Evolutionary conservation across 2,113 vertebrate species (phyloP).

Genomic region (Engraulis encrasicolus): DNA sequence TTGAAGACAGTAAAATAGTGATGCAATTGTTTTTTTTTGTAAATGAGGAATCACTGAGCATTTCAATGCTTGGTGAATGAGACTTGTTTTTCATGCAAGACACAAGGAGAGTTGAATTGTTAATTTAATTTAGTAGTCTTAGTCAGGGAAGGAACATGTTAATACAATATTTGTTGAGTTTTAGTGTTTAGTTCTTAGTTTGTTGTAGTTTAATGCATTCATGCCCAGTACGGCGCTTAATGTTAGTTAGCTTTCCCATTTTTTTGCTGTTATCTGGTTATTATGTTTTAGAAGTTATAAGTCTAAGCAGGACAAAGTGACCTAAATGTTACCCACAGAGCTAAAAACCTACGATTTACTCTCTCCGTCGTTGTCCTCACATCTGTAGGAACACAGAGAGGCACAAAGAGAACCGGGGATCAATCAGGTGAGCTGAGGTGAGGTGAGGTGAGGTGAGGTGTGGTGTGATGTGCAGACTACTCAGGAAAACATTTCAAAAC

Average conservation of each 20-base stretch:
- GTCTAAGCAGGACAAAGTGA: conserved; percentile 58
- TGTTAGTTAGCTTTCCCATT: too few relatives aligned
- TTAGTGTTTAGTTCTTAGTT: too few relatives aligned
- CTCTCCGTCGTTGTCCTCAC: conserved; percentile 78
- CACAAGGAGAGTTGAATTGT: neutral
- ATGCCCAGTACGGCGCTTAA: too few relatives aligned
- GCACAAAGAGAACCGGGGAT: conserved; percentile 30
- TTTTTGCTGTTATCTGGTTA: too few relatives aligned
- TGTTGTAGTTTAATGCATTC: conserved; percentile 22
- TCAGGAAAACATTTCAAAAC: too few relatives aligned
- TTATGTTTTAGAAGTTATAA: conserved; percentile 47
- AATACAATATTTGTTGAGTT: too few relatives aligned
- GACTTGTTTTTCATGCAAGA: neutral
- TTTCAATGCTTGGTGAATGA: neutral
- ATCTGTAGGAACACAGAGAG: conserved; percentile 77
- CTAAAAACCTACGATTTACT: conserved; percentile 82
- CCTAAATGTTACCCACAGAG: conserved; percentile 79
- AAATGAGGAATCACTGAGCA: neutral
- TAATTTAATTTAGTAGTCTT: neutral
- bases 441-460: too few relatives aligned
- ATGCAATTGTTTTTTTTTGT: neutral
- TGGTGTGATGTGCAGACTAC: neutral
- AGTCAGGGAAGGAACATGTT: neutral
- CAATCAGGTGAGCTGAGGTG: neutral
- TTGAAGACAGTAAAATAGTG: neutral